phyloP scores from a whole-genome alignment of 2,797 vertebrate genomes.

The Phyllotis vaccarum region DNA sequence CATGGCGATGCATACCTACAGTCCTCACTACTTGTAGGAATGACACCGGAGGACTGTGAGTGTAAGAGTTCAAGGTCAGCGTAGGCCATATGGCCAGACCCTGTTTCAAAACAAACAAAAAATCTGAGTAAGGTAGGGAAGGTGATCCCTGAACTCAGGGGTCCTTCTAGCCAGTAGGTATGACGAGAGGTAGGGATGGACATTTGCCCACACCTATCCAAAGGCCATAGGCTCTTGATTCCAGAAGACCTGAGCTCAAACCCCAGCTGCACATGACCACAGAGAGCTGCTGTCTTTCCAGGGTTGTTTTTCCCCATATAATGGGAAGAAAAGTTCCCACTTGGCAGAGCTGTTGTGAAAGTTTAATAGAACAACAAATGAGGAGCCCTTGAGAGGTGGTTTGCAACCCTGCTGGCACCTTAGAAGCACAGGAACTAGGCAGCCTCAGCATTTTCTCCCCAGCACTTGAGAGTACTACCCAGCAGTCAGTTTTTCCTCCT shows the following conservation, averaged over 20 bases:
- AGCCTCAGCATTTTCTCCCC: not conserved
- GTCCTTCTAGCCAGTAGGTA: not conserved
- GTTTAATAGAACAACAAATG: not conserved
- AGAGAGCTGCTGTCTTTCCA: not conserved
- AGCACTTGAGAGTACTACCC: not conserved
- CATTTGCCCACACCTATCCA: not conserved
- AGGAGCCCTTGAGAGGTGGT: not conserved
- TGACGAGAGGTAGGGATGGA: not conserved
- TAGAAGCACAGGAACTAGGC: not conserved
- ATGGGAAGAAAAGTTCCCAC: not conserved
- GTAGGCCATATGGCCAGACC: not conserved
- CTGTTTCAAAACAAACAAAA: not conserved
- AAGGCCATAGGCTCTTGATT: not conserved
- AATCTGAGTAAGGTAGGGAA: not conserved
- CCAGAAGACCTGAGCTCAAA: not conserved
- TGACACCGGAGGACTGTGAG: not conserved
- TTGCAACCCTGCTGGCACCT: not conserved
- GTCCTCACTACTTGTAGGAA: not conserved
- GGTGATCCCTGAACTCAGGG: not conserved
- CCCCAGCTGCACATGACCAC: not conserved
- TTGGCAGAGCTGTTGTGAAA: not conserved
- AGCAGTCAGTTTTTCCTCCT: not conserved
- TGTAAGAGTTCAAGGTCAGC: not conserved
- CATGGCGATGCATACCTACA: not conserved
- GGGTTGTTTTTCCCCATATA: not conserved